Evolutionary conservation across 2,113 vertebrate species (phyloP), one percentile per base, ranked within the genome.

Genomic region (Pao palembangensis): DNA sequence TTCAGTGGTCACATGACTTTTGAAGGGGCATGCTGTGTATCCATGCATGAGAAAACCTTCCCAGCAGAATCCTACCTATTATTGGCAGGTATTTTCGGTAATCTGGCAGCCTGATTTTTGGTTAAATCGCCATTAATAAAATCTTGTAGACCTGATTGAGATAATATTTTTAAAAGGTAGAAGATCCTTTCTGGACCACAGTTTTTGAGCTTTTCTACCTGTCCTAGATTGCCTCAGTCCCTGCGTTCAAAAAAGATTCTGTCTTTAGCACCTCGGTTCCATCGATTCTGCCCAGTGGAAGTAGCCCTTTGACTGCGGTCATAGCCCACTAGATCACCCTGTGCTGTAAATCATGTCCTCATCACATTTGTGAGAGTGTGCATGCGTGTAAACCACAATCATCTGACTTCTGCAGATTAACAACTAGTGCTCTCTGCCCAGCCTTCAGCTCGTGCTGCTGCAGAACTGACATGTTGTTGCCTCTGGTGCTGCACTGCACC

Each of bases 401-500:
- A 34, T 69, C 61, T 66, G 23, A 69, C 50, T 70, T 28, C 8
- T 68, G 51, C 54, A 51, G 28, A 19, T 60, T 38, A n/a, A n/a
- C 62, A 41, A 69, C 53, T 63, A 23, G n/a, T 55, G 56, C 51
- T 28, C 48, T 13, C 57, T 74, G 51, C 59, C 76, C 53, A 5
- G 2, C 14, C n/a, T 1, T 47, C 8, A 20, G 57, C 61, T 74
- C 72, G n/a, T 63, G 63, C 84, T 58, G 43, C 56, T 75, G 63
- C 73, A 64, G 63, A 77, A 69, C 43, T 21, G 63, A 68, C 85
- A 84, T 79, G 81, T 75, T 79, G 79, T 86, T 84, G 81, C 87
- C 85, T 58, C 79, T 59, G 76, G 84, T 78, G 74, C 75, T 87
- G 79, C 88, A 89, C 75, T 87, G 79, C 88, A 89, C 84, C 83